Conservation (phyloP, 2,797 vertebrate species). For the Myotis pilosus region DNA sequence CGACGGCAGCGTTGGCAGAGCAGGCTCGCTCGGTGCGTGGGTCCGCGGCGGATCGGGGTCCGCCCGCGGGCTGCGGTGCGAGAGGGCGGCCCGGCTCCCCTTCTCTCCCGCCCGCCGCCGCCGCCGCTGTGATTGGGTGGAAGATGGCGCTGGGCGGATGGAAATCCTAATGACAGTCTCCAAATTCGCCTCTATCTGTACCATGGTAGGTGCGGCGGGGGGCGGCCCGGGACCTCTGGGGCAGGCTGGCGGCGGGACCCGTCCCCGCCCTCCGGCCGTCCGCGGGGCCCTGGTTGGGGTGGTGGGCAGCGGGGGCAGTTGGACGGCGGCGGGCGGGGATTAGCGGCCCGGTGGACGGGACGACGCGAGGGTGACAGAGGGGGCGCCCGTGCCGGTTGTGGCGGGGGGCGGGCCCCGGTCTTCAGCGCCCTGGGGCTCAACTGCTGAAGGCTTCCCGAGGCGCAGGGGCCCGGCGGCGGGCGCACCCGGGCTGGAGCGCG, state of each 20-base stretch:
- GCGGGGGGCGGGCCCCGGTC: not conserved
- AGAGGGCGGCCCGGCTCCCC: conserved; percentile 46
- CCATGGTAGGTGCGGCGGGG: conserved; percentile 90
- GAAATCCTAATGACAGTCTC: conserved; percentile 99
- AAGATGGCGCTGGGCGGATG: conserved; percentile 99
- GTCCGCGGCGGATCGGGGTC: conserved; percentile 56
- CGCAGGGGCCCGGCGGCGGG: not conserved
- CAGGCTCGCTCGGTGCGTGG: conserved; percentile 35
- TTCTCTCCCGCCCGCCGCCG: conserved; percentile 66
- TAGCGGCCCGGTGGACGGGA: not conserved
- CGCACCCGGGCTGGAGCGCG: not conserved
- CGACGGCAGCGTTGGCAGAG: not conserved
- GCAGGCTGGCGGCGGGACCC: too few species aligned
- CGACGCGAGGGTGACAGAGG: not conserved
- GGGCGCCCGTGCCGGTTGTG: not conserved
- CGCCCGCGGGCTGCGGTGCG: conserved; percentile 52
- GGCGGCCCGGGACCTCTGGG: not conserved
- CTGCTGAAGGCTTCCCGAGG: not conserved
- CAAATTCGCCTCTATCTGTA: conserved; percentile 99
- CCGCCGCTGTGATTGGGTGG: conserved; percentile 88
- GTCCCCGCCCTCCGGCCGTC: not conserved
- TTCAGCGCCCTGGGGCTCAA: not conserved
- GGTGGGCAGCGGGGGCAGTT: not conserved
- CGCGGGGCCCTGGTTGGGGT: not conserved
- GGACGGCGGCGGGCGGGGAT: not conserved